Percentiles rank a stretch among this genome's conserved stretches.
Evolutionary conservation across 2,113 vertebrate genomes (phyloP).

Genomic region (Leucoraja erinaceus): DNA sequence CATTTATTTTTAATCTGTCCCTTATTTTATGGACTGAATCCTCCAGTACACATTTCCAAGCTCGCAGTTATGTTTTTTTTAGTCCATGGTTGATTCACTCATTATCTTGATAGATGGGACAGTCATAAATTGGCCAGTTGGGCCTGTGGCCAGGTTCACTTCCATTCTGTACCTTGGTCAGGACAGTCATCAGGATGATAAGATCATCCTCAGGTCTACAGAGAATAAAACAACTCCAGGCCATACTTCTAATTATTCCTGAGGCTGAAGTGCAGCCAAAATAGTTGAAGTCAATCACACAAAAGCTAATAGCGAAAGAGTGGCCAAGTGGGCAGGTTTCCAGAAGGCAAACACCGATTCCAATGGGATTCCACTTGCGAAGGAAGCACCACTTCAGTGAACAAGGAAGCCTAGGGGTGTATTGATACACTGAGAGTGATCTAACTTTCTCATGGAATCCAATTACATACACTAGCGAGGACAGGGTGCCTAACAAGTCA

Average conservation of each 20-base stretch:
- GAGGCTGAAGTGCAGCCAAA: not conserved
- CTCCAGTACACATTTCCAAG: not conserved
- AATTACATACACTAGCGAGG: not conserved
- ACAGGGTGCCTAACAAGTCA: not conserved
- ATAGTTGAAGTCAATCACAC: not conserved
- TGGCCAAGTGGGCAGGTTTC: not conserved
- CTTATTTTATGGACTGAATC: not conserved
- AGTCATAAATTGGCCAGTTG: not conserved
- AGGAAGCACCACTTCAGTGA: not conserved
- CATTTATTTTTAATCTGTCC: not conserved
- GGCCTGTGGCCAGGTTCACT: not conserved
- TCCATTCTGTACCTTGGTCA: not conserved
- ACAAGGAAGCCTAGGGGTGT: not conserved
- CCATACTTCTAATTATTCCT: not conserved
- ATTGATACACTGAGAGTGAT: not conserved
- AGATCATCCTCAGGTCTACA: not conserved
- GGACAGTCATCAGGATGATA: not conserved
- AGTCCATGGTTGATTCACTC: not conserved
- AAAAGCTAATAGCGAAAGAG: not conserved
- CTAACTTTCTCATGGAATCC: not conserved
- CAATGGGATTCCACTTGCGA: not conserved
- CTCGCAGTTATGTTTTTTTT: not conserved
- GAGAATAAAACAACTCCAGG: not conserved
- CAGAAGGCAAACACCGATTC: not conserved
- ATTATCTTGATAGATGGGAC: not conserved